These are phyloP conservation scores for Neotoma lepida DNA, from an alignment of 2,113 vertebrate genomes.

Conservation along the genomic window DNA sequence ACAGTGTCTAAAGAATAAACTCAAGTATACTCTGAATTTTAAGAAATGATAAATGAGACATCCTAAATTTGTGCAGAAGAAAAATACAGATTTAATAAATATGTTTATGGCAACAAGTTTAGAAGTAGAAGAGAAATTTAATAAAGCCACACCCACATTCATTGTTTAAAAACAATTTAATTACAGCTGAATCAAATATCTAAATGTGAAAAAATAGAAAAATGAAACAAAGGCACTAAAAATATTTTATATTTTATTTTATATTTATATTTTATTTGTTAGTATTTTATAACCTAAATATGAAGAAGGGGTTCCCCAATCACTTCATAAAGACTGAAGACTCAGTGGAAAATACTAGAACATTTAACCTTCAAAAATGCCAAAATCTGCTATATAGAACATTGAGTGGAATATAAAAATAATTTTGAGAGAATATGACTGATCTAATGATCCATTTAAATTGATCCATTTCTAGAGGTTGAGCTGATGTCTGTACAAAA, in stretches of 20 bases:
- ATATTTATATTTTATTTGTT: slow-evolving; percentile 38
- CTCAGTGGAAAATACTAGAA: not conserved
- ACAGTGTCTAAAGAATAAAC: not conserved
- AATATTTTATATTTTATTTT: not conserved
- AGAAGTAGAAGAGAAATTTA: slow-evolving; percentile 21
- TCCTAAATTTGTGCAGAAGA: not conserved
- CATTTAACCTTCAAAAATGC: slow-evolving; percentile 25
- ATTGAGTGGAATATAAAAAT: not conserved
- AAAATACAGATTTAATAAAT: slow-evolving; percentile 42
- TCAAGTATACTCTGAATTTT: slow-evolving; percentile 6
- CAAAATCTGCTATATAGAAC: slow-evolving; percentile 17
- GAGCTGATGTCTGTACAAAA: slow-evolving; percentile 38
- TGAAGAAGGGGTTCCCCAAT: not conserved
- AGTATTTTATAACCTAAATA: slow-evolving; percentile 29
- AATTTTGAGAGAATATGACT: not conserved
- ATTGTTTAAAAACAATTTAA: slow-evolving; percentile 35
- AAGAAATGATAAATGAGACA: not conserved
- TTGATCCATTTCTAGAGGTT: slow-evolving; percentile 5
- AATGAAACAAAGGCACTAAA: slow-evolving; percentile 28
- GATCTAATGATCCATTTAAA: not conserved
- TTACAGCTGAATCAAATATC: not conserved
- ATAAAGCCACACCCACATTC: slow-evolving; percentile 8
- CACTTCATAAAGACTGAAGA: slow-evolving; percentile 12
- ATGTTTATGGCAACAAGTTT: slow-evolving; percentile 8
- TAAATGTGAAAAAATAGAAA: slow-evolving; percentile 34